Percentiles rank a stretch among this genome's conserved stretches.
Evolutionary conservation across 2,113 vertebrate species (phyloP).

Genomic region (Blennius ocellaris): DNA sequence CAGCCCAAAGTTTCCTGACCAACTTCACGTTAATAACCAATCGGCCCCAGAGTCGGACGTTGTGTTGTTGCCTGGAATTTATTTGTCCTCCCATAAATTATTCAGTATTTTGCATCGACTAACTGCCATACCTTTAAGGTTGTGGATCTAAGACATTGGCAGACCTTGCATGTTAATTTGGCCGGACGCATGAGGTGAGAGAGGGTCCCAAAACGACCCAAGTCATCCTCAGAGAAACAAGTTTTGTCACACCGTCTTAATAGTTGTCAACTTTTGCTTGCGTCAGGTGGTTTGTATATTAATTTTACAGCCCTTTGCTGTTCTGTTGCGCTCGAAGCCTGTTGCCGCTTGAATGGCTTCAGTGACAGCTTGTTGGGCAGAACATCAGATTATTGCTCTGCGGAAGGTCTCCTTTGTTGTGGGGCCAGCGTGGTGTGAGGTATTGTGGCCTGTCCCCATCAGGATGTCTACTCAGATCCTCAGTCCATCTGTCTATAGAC

Average conservation of each 20-base stretch:
- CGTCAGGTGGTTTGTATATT: background rate
- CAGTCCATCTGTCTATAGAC: conserved; percentile 78
- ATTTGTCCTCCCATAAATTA: conserved; percentile 85
- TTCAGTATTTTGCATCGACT: conserved; percentile 86
- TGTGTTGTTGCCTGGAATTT: conserved; percentile 82
- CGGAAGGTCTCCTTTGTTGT: conserved; percentile 74
- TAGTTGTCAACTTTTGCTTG: conserved; percentile 14
- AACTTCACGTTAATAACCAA: conserved; percentile 80
- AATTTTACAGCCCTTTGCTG: background rate
- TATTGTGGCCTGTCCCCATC: conserved; percentile 62
- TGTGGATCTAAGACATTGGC: conserved; percentile 77
- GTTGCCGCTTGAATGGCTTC: conserved; percentile 37
- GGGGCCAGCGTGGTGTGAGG: conserved; percentile 73
- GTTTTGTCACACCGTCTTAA: conserved; percentile 25
- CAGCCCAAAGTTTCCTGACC: conserved; percentile 75
- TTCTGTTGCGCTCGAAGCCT: conserved; percentile 14
- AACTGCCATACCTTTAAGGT: conserved; percentile 85
- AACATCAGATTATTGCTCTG: conserved; percentile 65
- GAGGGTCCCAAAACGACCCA: conserved; percentile 56
- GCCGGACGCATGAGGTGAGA: conserved; percentile 60
- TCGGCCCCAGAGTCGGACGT: conserved; percentile 69
- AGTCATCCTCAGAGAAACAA: conserved; percentile 13
- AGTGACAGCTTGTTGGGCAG: conserved; percentile 74
- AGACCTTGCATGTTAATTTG: conserved; percentile 81
- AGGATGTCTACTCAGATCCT: conserved; percentile 70